Base-by-base conservation (phyloP, 2,888 invertebrate species). In the Spisula solida region DNA sequence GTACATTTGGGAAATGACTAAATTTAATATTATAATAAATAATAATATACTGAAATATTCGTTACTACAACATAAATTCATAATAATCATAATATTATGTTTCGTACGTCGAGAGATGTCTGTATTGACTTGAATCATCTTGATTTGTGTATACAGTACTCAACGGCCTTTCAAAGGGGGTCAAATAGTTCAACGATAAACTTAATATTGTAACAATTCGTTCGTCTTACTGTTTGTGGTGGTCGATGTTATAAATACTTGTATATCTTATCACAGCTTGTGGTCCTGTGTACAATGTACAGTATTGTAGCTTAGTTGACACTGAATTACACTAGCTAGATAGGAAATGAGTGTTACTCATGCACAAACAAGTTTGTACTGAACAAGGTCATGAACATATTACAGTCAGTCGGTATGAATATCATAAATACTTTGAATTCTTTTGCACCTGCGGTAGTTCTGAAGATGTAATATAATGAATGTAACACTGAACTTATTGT, bases 401-500 rank as follows among this genome's bases (percentile, higher is more conserved):
- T 70, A 70, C 31, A 31, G 29, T 70, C 70, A 70, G 29, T 70
- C 70, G n/a, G 41, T 41, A 41, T 2, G 41, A 2, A 41, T 41
- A 41, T 41, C 2, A n/a, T 70, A 31, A 8, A 70, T 70, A 31
- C 2, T 70, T 70, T 10, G 31, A 70, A 70, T 70, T 70, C 70
- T 70, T 70, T 70, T 70, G 70, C 31, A 70, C 70, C 70, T 31
- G 70, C 31, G 70, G 70, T 31, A 70, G 6, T 29, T 70, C 31
- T 31, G 31, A 31, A 4, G 0, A n/a, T n/a, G 60, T 60, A 60
- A 20, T n/a, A 60, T 60, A 5, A 60, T 60, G 60, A 20, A 2
- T 60, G 14, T 60, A 60, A 60, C 60, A 60, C 25, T 25, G 25
- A n/a, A n/a, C 0, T n/a, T 18, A n/a, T 14, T 60, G 18, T 60